These are phyloP conservation scores for Nannoperca australis DNA, from an alignment of 2,797 vertebrate genomes.

Conservation along the genomic window DNA sequence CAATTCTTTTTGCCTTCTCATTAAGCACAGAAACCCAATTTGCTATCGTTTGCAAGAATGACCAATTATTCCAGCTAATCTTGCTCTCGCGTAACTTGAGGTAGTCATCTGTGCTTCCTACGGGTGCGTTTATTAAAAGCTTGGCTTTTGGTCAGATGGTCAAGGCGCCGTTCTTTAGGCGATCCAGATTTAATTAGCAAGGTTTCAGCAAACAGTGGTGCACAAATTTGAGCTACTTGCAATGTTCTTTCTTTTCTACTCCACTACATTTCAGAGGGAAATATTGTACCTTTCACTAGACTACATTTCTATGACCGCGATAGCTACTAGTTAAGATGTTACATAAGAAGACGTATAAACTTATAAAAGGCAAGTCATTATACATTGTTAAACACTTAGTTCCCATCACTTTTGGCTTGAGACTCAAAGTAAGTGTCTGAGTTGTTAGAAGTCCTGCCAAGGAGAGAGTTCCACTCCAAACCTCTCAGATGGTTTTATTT, in stretches of 20 bases:
- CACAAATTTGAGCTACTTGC: not conserved
- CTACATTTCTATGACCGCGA: not conserved
- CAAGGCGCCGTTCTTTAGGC: not conserved
- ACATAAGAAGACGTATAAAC: not conserved
- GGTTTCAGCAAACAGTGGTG: not conserved
- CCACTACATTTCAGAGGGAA: not conserved
- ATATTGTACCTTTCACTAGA: not conserved
- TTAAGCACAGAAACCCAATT: conserved; percentile 48
- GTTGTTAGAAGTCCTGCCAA: not conserved
- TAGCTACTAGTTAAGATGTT: not conserved
- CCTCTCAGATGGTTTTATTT: not conserved
- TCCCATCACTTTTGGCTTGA: not conserved
- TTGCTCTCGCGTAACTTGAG: conserved; percentile 27
- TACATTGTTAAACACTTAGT: not conserved
- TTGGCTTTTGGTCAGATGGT: conserved; percentile 28
- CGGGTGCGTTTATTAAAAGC: conserved; percentile 24
- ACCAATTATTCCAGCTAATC: conserved; percentile 39
- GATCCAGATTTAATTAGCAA: conserved; percentile 29
- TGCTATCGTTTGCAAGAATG: conserved; percentile 47
- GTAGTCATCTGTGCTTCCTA: conserved; percentile 18
- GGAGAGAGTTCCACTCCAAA: not conserved
- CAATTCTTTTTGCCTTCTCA: conserved; percentile 54
- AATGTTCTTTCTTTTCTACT: not conserved
- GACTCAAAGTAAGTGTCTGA: not conserved
- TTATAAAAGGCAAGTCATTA: not conserved